A percentile compares a stretch with the other conserved stretches of the same genome.
Conservation (phyloP, 1,140 invertebrate genomes). For the Drosophila baimaii region DNA sequence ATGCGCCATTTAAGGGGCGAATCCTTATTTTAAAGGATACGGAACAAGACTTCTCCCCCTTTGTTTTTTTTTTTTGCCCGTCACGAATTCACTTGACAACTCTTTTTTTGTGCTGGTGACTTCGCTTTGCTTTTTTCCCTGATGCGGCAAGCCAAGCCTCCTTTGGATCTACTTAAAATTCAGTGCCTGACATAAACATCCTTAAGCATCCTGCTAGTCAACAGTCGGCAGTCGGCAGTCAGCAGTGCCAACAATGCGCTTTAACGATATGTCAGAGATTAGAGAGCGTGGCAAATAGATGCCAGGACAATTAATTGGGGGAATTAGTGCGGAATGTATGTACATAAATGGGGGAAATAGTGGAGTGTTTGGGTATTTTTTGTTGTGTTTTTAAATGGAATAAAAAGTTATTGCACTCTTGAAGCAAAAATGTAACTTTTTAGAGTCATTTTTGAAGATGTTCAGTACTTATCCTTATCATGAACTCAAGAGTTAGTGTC, state of each 20-base stretch:
- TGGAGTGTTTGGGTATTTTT: background rate
- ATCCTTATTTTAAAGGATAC: slow-evolving; percentile 20
- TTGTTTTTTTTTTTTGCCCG: slow-evolving; percentile 23
- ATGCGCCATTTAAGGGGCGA: slow-evolving; percentile 77
- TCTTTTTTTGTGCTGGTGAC: slow-evolving; percentile 60
- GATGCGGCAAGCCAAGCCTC: slow-evolving; percentile 51
- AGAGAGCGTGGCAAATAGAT: slow-evolving; percentile 48
- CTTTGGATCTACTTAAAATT: slow-evolving; percentile 72
- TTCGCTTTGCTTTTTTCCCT: slow-evolving; percentile 11
- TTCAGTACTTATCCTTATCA: background rate
- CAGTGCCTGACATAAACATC: slow-evolving; percentile 76
- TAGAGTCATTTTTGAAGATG: no score
- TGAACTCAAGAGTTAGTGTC: no score
- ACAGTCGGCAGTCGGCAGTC: slow-evolving; percentile 53
- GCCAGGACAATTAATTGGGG: slow-evolving; percentile 68
- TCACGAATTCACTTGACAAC: slow-evolving; percentile 82
- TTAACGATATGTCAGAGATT: slow-evolving; percentile 82
- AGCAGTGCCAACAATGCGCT: slow-evolving; percentile 62
- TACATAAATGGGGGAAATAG: no score
- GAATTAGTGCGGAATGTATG: slow-evolving; percentile 23
- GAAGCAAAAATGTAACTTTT: background rate
- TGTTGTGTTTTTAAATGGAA: background rate
- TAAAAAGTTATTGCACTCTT: background rate
- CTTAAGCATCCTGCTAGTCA: slow-evolving; percentile 65
- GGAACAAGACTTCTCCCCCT: no score